Evolutionary conservation across 1,140 invertebrate genomes (phyloP).

Genomic region (Samia ricini): DNA sequence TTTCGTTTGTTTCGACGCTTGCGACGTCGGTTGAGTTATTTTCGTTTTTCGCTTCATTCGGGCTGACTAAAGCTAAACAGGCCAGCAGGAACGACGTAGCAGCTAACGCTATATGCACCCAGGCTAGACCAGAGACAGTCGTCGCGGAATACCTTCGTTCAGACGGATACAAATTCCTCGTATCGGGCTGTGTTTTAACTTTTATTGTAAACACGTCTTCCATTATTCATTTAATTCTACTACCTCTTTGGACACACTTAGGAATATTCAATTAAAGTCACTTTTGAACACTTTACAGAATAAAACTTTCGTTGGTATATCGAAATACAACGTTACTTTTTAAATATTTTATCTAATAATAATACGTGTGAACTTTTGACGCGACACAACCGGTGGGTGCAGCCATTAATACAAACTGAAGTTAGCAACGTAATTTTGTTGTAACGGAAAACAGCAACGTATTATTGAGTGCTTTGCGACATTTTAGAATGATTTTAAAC

Average conservation of each 20-base stretch:
- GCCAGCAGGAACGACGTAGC: constrained; percentile 77
- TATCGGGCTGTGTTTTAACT: constrained; percentile 80
- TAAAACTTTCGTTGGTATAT: neutral
- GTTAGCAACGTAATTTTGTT: neutral
- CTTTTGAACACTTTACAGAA: neutral
- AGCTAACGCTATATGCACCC: constrained; percentile 79
- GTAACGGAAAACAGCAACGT: neutral
- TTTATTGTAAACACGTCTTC: constrained; percentile 83
- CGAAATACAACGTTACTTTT: neutral
- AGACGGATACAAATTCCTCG: constrained; percentile 79
- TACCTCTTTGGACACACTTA: neutral
- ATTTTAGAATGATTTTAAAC: neutral
- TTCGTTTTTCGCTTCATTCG: constrained; percentile 26
- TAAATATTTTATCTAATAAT: neutral
- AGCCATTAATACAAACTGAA: neutral
- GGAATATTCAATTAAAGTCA: neutral
- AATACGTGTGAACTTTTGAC: neutral
- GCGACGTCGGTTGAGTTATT: constrained; percentile 10
- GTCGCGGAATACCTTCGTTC: constrained; percentile 83
- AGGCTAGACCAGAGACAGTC: constrained; percentile 80
- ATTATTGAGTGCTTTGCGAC: neutral
- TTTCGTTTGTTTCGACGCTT: neutral
- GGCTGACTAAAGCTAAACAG: constrained; percentile 73
- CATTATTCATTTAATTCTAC: constrained; percentile 49
- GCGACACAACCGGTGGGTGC: neutral